A percentile compares a stretch with the other conserved stretches of the same genome.
These are phyloP conservation scores for Meloe dianella DNA, from an alignment of 2,888 invertebrate species.

Conservation along the genomic window DNA sequence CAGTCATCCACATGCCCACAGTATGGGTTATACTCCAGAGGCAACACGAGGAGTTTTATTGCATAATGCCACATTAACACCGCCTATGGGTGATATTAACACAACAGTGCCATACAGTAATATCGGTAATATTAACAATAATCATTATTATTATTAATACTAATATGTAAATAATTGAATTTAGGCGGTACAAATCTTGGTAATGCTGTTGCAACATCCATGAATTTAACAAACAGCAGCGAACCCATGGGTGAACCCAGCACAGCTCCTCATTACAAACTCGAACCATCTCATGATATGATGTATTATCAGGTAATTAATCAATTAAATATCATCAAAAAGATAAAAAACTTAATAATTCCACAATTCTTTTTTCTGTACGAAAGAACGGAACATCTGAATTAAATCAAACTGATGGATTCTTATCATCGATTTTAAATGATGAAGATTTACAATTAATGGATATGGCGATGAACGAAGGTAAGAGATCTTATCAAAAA, in stretches of 20 bases:
- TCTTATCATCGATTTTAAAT: conserved; percentile 85
- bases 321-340: not conserved
- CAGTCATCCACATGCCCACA: conserved; percentile 53
- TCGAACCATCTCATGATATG: conserved; percentile 74
- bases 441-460: conserved; percentile 89
- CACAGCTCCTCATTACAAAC: conserved; percentile 67
- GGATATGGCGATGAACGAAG: conserved; percentile 91
- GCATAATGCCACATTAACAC: conserved; percentile 71
- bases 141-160: conserved; percentile 20
- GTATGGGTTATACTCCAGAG: conserved; percentile 49
- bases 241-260: conserved; percentile 70
- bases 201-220: conserved; percentile 77
- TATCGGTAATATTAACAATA: conserved; percentile 48
- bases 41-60: conserved; percentile 63
- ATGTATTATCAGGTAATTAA: conserved; percentile 79
- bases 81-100: conserved; percentile 68
- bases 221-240: conserved; percentile 78
- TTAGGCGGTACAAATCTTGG: conserved; percentile 70
- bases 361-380: conserved; percentile 24
- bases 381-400: conserved; percentile 68
- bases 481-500: conserved; percentile 61
- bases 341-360: not conserved
- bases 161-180: conserved; percentile 30
- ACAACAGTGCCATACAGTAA: conserved; percentile 62
- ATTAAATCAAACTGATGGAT: conserved; percentile 80